A percentile compares a stretch with the other conserved stretches of the same genome.
phyloP scores from a whole-genome alignment of 1,140 invertebrate species.

The Dinoponera quadriceps region DNA sequence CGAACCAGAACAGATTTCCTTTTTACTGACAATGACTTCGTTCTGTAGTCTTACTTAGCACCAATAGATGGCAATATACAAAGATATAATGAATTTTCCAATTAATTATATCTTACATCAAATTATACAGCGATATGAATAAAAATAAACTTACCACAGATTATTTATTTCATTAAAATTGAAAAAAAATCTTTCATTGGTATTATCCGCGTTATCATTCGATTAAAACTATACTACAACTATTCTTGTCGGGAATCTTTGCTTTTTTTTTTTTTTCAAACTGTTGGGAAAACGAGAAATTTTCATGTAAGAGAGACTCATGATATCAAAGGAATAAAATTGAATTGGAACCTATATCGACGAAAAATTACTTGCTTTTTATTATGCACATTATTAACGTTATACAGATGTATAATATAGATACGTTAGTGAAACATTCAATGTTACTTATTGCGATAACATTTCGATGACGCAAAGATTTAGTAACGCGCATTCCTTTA shows the following conservation, averaged over 20 bases:
- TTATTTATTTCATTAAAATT: no score
- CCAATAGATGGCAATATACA: conserved; percentile 34
- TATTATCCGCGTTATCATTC: no score
- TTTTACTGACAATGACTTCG: conserved; percentile 34
- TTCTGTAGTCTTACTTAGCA: conserved; percentile 8
- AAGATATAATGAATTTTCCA: conserved; percentile 1
- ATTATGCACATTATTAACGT: conserved; percentile 18
- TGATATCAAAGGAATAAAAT: background rate
- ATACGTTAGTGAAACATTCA: conserved; percentile 24
- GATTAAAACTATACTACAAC: no score
- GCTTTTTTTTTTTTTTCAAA: no score
- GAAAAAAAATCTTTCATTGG: no score
- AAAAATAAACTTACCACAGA: no score
- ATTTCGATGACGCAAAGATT: background rate
- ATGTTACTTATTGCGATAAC: conserved; percentile 22
- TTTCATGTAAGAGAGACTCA: background rate
- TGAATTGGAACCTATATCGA: background rate
- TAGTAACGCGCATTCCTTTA: background rate
- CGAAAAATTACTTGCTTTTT: conserved; percentile 24
- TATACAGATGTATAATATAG: conserved; percentile 29
- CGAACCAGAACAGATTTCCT: conserved; percentile 33
- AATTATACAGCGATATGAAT: no score
- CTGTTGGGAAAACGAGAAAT: no score
- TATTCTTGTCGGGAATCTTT: no score
- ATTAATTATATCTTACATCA: background rate